phyloP scores from a whole-genome alignment of 2,888 invertebrate species.

The Cabera pusaria region DNA sequence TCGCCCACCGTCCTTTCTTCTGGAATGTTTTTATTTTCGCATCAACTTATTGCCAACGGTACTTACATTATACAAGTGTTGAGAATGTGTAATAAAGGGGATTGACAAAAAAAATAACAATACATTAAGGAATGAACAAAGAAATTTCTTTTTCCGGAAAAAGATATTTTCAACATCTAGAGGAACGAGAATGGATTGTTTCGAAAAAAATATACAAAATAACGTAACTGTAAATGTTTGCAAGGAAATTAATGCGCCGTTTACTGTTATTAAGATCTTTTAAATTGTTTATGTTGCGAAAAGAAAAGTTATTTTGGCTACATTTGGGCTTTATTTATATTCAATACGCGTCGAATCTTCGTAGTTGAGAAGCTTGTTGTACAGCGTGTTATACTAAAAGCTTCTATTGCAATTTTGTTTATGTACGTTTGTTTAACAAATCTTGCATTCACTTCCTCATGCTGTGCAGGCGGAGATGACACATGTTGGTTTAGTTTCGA shows the following conservation, averaged over 20 bases:
- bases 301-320: background rate
- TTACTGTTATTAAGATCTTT: conserved; percentile 2
- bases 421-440: no score
- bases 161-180: conserved; percentile 10
- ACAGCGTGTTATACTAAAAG: no score
- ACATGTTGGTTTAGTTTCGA: no score
- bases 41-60: conserved; percentile 27
- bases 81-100: conserved; percentile 34
- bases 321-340: no score
- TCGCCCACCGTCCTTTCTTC: no score
- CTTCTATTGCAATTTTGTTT: no score
- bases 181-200: conserved; percentile 21
- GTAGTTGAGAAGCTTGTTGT: no score
- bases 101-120: conserved; percentile 34
- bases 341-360: no score
- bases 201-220: conserved; percentile 8
- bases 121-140: conserved; percentile 28
- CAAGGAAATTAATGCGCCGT: conserved; percentile 3
- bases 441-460: no score
- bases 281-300: conserved; percentile 1
- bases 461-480: no score
- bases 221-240: conserved; percentile 5
- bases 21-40: conserved; percentile 26
- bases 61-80: conserved; percentile 28
- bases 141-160: conserved; percentile 7